A percentile compares a stretch with the other conserved stretches of the same genome.
Conservation (phyloP, 2,797 vertebrate species). For the Crocidura indochinensis region DNA sequence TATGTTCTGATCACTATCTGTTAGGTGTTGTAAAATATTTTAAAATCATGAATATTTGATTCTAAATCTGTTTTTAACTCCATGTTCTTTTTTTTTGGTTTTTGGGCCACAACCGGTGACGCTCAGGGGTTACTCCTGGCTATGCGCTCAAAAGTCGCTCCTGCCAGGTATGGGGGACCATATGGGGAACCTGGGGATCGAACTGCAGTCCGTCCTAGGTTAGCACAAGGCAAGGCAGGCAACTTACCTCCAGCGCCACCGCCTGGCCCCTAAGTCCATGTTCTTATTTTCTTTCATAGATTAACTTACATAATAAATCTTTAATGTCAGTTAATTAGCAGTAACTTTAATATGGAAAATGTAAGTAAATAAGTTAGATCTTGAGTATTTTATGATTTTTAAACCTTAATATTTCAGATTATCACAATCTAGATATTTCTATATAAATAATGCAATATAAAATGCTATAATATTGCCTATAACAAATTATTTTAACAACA, state of each 20-base stretch:
- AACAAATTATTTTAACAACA: background rate
- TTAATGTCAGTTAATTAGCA: background rate
- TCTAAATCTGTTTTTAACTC: constrained; percentile 62
- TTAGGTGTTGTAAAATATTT: background rate
- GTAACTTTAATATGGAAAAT: constrained; percentile 7
- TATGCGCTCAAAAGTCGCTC: no score
- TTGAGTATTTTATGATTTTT: constrained; percentile 25
- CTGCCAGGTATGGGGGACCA: no score
- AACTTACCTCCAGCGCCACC: no score
- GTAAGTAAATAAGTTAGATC: constrained; percentile 16
- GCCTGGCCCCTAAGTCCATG: no score
- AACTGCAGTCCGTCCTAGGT: no score
- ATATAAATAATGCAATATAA: constrained; percentile 25
- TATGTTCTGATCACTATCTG: background rate
- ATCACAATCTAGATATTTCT: background rate
- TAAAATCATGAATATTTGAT: constrained; percentile 21
- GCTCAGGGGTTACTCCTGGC: no score
- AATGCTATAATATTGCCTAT: background rate
- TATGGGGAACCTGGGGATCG: no score
- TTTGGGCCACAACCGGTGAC: no score
- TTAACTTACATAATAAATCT: constrained; percentile 62
- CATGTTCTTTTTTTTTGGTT: no score
- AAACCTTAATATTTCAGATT: constrained; percentile 25
- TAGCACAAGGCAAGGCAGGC: no score
- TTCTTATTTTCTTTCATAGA: background rate